Conservation (phyloP, 2,797 vertebrate genomes). For the Arctocebus calabarensis region DNA sequence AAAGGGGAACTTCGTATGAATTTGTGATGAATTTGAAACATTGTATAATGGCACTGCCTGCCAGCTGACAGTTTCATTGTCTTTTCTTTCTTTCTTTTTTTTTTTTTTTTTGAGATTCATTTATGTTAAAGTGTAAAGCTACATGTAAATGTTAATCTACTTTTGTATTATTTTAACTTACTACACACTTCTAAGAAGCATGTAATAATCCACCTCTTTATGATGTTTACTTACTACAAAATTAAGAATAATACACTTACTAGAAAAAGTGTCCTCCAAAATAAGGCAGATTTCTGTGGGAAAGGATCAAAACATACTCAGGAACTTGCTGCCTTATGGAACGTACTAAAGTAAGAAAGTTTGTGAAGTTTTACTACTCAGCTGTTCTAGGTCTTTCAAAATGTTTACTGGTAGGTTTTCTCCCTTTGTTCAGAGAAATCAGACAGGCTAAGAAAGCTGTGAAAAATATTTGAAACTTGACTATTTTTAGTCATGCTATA, state of each 20-base stretch:
- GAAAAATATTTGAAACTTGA: conserved; percentile 38
- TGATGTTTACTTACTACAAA: neutral
- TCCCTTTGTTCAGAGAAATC: neutral
- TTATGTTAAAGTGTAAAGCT: neutral
- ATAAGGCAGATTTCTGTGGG: neutral
- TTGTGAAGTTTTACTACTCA: neutral
- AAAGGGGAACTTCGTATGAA: neutral
- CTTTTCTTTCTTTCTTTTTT: neutral
- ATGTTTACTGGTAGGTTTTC: neutral
- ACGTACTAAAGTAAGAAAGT: neutral
- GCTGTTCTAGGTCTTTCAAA: neutral
- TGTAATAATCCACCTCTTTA: neutral
- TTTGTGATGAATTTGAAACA: neutral
- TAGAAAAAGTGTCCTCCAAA: neutral
- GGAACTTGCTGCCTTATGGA: neutral
- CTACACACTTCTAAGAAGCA: neutral
- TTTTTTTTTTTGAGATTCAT: too few relatives aligned
- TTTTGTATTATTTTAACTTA: too few relatives aligned
- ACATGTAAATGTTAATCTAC: neutral
- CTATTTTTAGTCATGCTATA: neutral
- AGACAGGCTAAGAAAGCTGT: neutral
- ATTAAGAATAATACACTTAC: neutral
- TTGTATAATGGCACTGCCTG: neutral
- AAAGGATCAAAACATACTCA: neutral
- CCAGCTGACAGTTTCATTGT: neutral